A percentile compares a stretch with the other conserved stretches of the same genome.
phyloP scores from a whole-genome alignment of 30 jellyfish, hydroid and myxozoan species.

The Pseudorhiza aurosa region DNA sequence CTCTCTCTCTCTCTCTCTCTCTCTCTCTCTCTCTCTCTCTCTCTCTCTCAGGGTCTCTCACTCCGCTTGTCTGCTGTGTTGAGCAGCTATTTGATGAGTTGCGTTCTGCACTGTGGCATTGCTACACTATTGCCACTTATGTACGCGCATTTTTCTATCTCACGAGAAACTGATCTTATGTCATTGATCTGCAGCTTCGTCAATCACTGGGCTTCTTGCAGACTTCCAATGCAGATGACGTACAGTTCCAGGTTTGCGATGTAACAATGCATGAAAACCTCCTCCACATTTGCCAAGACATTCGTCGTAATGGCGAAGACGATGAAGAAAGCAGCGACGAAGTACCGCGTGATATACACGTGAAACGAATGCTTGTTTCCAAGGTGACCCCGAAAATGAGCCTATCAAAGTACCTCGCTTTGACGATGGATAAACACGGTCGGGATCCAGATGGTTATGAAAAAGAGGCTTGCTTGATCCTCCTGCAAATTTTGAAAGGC shows the following conservation, averaged over 20 bases:
- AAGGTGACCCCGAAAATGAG: conserved; percentile 79
- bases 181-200: too few species aligned
- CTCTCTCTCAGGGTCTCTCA: too few species aligned
- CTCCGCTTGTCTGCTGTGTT: too few species aligned
- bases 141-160: too few species aligned
- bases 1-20: too few species aligned
- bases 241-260: conserved; percentile 6
- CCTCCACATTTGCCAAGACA: conserved; percentile 82
- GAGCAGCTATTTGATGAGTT: too few species aligned
- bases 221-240: not conserved
- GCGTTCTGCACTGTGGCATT: too few species aligned
- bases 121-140: too few species aligned
- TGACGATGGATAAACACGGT: conserved; percentile 77
- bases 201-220: conserved; percentile 63
- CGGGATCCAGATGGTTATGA: conserved; percentile 83
- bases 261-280: conserved; percentile 76
- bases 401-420: conserved; percentile 61
- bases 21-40: too few species aligned
- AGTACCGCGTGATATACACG: conserved; percentile 75
- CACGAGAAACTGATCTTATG: too few species aligned
- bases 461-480: conserved; percentile 80
- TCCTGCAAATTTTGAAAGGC: conserved; percentile 80
- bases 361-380: conserved; percentile 76
- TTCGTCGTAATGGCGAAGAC: conserved; percentile 23
- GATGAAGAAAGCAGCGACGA: conserved; percentile 42